Evolutionary conservation across 2,113 vertebrate species (phyloP), one percentile per base, ranked within the genome.

Genomic region (Actinemys pallida): DNA sequence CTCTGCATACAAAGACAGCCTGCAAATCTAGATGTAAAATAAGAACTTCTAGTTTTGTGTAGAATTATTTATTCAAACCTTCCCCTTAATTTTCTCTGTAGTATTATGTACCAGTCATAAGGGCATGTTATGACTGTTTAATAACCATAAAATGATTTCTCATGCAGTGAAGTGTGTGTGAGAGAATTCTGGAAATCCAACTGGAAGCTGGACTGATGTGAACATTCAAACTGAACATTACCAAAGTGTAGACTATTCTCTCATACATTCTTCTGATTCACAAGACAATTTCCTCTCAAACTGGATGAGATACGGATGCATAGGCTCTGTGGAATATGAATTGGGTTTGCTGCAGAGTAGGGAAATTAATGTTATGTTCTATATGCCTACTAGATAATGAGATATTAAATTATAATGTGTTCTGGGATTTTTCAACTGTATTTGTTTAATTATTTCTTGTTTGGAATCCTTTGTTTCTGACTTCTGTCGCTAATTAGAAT

Each of bases 381-480:
- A 59, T 92, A 92, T 94, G 93, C 93, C 96, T 93, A 86, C 93
- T 93, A 97, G 96, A 97, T 97, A 96, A 97, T 96, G 80, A 96
- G 95, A 97, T 96, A 96, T 95, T 97, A 95, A 97, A 96, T 95
- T 93, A 93, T 95, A 97, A 97, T 97, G 92, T 90, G 94, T 94
- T 96, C 96, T 89, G 95, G 95, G 94, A 96, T 75, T 96, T 96
- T 95, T 96, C 93, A 96, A 19, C 87, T 95, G 79, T 87, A 65
- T 94, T 96, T 96, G 53, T 54, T 96, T 89, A 93, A 96, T 96
- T 75, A 96, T 95, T 95, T 93, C 89, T 96, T 96, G 86, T 89
- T 96, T 80, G n/a, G 89, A 88, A 53, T 65, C 57, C 65, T 97
- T 95, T 96, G 52, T 94, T 96, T 94, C 90, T 96, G 93, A 79